phyloP scores from a whole-genome alignment of 1,140 invertebrate species.

The Popillia japonica region DNA sequence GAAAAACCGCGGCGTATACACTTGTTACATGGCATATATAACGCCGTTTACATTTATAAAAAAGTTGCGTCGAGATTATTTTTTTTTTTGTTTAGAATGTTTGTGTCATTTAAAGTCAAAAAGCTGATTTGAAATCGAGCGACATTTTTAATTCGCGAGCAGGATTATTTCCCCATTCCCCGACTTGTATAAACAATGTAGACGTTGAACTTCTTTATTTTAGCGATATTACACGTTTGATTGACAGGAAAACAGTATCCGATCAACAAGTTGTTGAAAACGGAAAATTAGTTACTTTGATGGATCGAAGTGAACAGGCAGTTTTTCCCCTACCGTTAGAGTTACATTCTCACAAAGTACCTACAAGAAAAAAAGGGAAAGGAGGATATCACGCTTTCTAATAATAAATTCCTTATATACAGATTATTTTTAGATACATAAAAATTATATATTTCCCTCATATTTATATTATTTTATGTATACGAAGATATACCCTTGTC shows the following conservation, averaged over 20 bases:
- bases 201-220: background rate
- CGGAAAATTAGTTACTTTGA: background rate
- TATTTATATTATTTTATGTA: constrained; percentile 5
- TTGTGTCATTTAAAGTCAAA: no score
- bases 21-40: no score
- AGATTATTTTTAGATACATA: background rate
- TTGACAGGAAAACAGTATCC: background rate
- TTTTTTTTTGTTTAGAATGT: no score
- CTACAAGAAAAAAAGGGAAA: no score
- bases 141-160: no score
- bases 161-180: background rate
- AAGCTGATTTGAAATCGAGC: no score
- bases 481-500: background rate
- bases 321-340: background rate
- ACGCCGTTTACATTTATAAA: no score
- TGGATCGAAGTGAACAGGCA: background rate
- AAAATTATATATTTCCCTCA: background rate
- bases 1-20: background rate
- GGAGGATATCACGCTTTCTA: background rate
- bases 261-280: constrained; percentile 7
- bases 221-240: background rate
- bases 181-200: background rate
- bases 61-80: no score
- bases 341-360: no score
- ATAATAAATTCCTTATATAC: background rate